Percentiles rank a stretch among this genome's conserved stretches.
phyloP scores from a whole-genome alignment of 2,888 invertebrate genomes.

The Meteorus cinctellus region DNA sequence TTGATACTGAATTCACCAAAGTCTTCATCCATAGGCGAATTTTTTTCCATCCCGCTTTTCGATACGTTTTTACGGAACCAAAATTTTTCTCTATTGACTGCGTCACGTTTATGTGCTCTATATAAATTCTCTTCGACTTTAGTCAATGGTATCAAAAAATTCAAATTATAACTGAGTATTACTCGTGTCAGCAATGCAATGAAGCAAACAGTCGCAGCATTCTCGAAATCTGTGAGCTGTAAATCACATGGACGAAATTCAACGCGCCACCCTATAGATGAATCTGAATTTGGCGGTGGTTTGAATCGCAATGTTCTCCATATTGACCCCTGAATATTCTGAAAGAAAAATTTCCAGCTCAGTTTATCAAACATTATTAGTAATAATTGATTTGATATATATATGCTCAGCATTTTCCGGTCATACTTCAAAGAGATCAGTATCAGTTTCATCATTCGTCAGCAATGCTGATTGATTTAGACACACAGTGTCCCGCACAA shows the following conservation, averaged over 20 bases:
- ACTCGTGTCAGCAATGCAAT: constrained; percentile 96
- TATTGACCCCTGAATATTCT: constrained; percentile 99
- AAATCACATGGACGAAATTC: constrained; percentile 99
- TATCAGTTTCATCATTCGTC: constrained; percentile 93
- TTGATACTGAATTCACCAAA: constrained; percentile 89
- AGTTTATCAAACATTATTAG: constrained; percentile 16
- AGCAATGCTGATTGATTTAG: constrained; percentile 94
- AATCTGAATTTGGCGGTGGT: constrained; percentile 95
- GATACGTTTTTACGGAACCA: constrained; percentile 92
- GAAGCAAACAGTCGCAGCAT: constrained; percentile 98
- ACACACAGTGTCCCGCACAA: constrained; percentile 96
- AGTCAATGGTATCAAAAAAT: constrained; percentile 97
- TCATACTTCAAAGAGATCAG: constrained; percentile 96
- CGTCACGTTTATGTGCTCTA: constrained; percentile 92
- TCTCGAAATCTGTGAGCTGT: constrained; percentile 99
- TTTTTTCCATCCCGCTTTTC: constrained; percentile 74
- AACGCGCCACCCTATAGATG: constrained; percentile 98
- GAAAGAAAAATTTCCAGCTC: constrained; percentile 52
- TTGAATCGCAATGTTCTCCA: constrained; percentile 99
- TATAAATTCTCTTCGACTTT: constrained; percentile 98
- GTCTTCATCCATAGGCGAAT: constrained; percentile 74
- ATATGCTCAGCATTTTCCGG: neutral
- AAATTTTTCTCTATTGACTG: constrained; percentile 87
- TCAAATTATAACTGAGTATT: constrained; percentile 94
- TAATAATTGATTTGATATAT: constrained; percentile 9